Percentiles rank a stretch among this genome's conserved stretches.
Conservation (phyloP, 2,113 vertebrate species). For the Cephalopholis sonnerati region DNA sequence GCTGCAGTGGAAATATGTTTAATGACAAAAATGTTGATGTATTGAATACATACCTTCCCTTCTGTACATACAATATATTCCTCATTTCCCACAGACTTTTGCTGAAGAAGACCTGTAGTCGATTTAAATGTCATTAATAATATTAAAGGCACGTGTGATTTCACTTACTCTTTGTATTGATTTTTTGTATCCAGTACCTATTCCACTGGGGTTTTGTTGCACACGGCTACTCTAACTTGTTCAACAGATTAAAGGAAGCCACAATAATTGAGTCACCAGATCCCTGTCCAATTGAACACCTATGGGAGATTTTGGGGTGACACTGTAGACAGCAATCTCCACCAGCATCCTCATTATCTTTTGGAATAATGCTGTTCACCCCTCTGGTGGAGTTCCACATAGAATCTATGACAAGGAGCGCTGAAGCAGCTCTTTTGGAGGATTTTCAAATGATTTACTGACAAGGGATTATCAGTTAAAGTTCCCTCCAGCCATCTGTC, state of each 20-base stretch:
- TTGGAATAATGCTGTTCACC: background rate
- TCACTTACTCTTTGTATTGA: background rate
- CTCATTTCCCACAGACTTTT: background rate
- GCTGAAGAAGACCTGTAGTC: background rate
- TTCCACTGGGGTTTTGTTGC: too few relatives aligned
- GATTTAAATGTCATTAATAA: background rate
- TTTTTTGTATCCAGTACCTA: background rate
- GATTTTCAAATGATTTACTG: background rate
- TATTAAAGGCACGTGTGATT: background rate
- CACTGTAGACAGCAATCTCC: background rate
- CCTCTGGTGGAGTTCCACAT: background rate
- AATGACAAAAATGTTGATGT: too few relatives aligned
- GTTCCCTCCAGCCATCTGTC: background rate
- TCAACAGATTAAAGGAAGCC: background rate
- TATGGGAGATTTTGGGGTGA: background rate
- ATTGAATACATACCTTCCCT: too few relatives aligned
- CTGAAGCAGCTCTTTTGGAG: background rate
- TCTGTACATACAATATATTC: background rate
- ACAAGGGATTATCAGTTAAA: conserved; percentile 1
- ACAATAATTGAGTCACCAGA: background rate
- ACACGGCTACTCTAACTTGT: background rate
- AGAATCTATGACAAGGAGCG: background rate
- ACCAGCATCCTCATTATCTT: background rate
- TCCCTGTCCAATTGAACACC: background rate
- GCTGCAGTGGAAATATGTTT: too few relatives aligned